Evolutionary conservation across 2,797 vertebrate species (phyloP), one percentile per base, ranked within the genome.

Genomic region (Ptychobarbus kaznakovi): DNA sequence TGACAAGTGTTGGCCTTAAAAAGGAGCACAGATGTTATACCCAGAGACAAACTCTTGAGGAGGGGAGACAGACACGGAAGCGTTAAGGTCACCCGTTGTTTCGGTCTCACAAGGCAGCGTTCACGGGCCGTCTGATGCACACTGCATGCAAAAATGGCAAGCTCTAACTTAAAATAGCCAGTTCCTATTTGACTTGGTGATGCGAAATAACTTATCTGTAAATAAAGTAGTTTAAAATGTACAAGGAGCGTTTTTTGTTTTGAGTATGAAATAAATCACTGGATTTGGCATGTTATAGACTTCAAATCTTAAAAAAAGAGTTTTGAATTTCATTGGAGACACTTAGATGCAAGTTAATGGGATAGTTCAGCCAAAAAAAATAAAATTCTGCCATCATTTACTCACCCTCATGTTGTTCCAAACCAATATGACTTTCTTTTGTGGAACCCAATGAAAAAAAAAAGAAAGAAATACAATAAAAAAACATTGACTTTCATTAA

Each of bases 1-100:
- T 82, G 46, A 83, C 77, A 49, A 53, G 79, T 82, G 7, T 49
- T 81, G 83, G 20, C 69, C 76, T 82, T 85, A 81, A 85, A 80
- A 86, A 68, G 82, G 38, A 69, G 18, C 49, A 35, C 35, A 80
- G 51, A 86, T 69, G 40, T 86, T 78, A 51, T 77, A 83, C 53
- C 76, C 63, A 63, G 72, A 61, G 84, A 83, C 40, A 81, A 53
- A 85, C 61, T 35, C 73, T 68, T 51, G 28, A 56, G 56, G n/a
- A 86, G 42, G 22, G 42, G 35, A 65, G 70, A 28, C 80, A 80
- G 68, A 77, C 58, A 28, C 1, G 1, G 77, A 80, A 22, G 46
- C 32, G 6, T 61, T 61, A 82, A 63, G 69, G 53, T 63, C 81
- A 63, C 53, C 18, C n/a, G 12, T 83, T 42, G 61, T 68, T 46